Conservation (phyloP, 1,140 invertebrate genomes). For the Hyles euphorbiae region DNA sequence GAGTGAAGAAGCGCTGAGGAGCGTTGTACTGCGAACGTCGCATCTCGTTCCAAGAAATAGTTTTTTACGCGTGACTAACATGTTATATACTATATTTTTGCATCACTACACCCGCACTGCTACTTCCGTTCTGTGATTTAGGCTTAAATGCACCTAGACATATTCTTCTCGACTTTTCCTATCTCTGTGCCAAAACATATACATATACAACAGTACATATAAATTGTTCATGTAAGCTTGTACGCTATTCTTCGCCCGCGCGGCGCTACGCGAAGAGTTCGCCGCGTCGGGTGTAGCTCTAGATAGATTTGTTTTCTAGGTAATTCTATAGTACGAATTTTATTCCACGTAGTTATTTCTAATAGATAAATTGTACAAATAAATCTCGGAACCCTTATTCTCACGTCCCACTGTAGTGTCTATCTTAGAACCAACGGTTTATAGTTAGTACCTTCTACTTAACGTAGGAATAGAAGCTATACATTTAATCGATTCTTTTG, state of each 20-base stretch:
- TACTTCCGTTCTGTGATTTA: conserved; percentile 72
- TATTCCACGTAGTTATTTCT: conserved; percentile 39
- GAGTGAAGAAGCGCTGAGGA: no score
- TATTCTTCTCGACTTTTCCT: conserved; percentile 42
- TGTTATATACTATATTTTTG: conserved; percentile 64
- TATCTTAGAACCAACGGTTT: background rate
- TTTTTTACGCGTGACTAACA: conserved; percentile 40
- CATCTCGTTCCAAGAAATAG: conserved; percentile 30
- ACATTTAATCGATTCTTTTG: conserved; percentile 1
- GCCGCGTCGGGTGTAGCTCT: conserved; percentile 1
- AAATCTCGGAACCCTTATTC: conserved; percentile 59
- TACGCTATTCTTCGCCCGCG: background rate
- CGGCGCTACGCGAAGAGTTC: background rate
- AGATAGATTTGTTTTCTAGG: conserved; percentile 11
- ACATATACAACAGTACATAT: conserved; percentile 12
- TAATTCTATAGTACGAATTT: conserved; percentile 35
- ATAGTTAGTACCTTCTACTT: conserved; percentile 7
- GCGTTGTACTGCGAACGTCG: no score
- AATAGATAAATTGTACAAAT: conserved; percentile 62
- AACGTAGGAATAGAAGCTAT: conserved; percentile 4
- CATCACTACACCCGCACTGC: conserved; percentile 60
- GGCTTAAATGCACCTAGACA: conserved; percentile 60
- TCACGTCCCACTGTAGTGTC: conserved; percentile 66
- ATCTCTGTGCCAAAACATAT: conserved; percentile 66
- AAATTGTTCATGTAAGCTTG: conserved; percentile 10